A percentile compares a stretch with the other conserved stretches of the same genome.
phyloP scores from a whole-genome alignment of 2,888 invertebrate genomes.

The Pemphredon lugubris region DNA sequence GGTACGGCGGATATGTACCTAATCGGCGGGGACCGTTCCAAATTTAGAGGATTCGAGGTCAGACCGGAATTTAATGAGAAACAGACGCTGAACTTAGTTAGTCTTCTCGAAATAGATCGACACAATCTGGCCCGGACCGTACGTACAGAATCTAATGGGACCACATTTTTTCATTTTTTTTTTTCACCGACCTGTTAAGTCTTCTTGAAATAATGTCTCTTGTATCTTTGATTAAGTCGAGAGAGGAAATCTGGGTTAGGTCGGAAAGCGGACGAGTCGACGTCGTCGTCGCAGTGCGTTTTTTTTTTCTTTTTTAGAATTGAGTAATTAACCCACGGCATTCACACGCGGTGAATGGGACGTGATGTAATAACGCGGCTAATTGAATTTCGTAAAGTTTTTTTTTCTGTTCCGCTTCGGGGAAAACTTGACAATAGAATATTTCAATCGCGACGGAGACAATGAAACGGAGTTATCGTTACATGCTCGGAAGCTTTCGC shows the following conservation, averaged over 20 bases:
- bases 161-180: conserved; percentile 30
- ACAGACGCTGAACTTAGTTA: conserved; percentile 80
- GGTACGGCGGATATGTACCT: conserved; percentile 64
- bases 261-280: not conserved
- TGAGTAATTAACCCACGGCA: not conserved
- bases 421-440: too few relatives aligned
- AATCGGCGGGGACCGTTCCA: conserved; percentile 77
- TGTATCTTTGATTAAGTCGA: conserved; percentile 44
- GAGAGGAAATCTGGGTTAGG: conserved; percentile 22
- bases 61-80: conserved; percentile 80
- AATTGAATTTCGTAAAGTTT: not conserved
- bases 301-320: not conserved
- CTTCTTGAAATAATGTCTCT: conserved; percentile 35
- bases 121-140: conserved; percentile 61
- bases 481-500: too few relatives aligned
- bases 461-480: not conserved
- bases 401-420: too few relatives aligned
- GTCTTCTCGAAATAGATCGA: conserved; percentile 78
- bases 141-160: conserved; percentile 57
- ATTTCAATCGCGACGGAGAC: too few relatives aligned
- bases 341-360: not conserved
- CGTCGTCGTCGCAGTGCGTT: too few relatives aligned
- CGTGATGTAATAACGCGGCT: not conserved
- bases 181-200: conserved; percentile 49
- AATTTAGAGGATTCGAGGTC: conserved; percentile 80